phyloP scores from a whole-genome alignment of 2,888 invertebrate genomes.

The Laspeyria flexula region DNA sequence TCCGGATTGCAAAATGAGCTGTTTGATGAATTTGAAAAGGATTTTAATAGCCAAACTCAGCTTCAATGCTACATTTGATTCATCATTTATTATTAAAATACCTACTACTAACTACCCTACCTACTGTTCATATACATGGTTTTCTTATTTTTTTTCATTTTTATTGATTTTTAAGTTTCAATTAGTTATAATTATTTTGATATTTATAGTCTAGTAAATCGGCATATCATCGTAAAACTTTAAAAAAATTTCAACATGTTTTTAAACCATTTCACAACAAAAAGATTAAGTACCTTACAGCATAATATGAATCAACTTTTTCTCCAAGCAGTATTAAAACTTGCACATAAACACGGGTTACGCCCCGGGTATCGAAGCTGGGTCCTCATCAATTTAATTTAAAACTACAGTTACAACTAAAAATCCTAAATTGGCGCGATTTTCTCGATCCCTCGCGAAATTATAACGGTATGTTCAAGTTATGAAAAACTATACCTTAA shows the following conservation, averaged over 20 bases:
- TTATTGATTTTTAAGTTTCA: no score
- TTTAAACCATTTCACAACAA: background rate
- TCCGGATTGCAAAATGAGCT: background rate
- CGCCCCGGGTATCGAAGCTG: slow-evolving; percentile 30
- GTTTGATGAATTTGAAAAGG: no score
- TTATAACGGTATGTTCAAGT: slow-evolving; percentile 63
- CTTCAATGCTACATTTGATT: no score
- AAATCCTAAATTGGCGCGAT: slow-evolving; percentile 75
- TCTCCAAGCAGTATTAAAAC: slow-evolving; percentile 20
- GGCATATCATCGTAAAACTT: no score
- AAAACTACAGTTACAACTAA: slow-evolving; percentile 59
- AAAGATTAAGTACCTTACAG: background rate
- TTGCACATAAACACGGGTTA: slow-evolving; percentile 19
- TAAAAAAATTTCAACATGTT: no score
- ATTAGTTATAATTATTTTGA: no score
- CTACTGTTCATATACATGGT: no score
- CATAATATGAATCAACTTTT: slow-evolving; percentile 1
- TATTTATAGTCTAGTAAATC: no score
- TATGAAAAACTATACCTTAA: slow-evolving; percentile 53
- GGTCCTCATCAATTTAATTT: slow-evolving; percentile 43
- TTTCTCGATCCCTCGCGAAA: slow-evolving; percentile 63
- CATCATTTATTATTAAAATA: no score
- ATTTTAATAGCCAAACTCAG: no score
- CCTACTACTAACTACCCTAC: no score
- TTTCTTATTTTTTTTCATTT: no score